phyloP scores from a whole-genome alignment of 2,888 invertebrate species.

The Candidula unifasciata region DNA sequence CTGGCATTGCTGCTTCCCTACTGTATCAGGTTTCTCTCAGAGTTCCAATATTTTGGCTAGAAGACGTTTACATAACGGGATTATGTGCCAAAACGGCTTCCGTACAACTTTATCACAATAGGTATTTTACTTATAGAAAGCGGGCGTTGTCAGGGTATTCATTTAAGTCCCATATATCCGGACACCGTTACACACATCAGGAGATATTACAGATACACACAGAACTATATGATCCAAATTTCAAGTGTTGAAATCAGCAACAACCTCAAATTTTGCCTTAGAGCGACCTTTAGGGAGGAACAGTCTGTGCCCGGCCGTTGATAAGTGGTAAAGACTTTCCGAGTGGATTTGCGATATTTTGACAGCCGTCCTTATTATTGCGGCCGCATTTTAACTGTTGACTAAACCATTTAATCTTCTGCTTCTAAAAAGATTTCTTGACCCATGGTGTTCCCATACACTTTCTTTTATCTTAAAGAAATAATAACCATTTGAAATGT shows the following conservation, averaged over 20 bases:
- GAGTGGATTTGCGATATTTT: too few species aligned
- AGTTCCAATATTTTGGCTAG: conserved; percentile 88
- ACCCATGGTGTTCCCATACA: too few species aligned
- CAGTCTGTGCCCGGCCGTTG: too few species aligned
- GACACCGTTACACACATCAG: conserved; percentile 60
- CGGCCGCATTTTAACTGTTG: too few species aligned
- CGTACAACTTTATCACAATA: conserved; percentile 77
- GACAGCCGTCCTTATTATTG: too few species aligned
- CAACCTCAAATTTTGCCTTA: too few species aligned
- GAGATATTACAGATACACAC: conserved; percentile 59
- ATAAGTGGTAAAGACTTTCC: too few species aligned
- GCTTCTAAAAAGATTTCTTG: too few species aligned
- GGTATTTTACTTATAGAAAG: conserved; percentile 60
- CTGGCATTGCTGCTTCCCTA: conserved; percentile 85
- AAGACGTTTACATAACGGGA: conserved; percentile 94
- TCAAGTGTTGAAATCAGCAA: conserved; percentile 41
- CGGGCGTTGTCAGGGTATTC: conserved; percentile 60
- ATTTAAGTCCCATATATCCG: conserved; percentile 59
- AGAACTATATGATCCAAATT: conserved; percentile 48
- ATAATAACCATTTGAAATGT: too few species aligned
- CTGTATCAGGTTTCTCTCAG: conserved; percentile 85
- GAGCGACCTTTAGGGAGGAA: too few species aligned
- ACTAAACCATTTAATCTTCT: too few species aligned
- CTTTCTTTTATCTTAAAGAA: too few species aligned
- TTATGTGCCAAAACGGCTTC: conserved; percentile 87